Percentiles rank a stretch among this genome's conserved stretches.
These are phyloP conservation scores for Deilephila elpenor DNA, from an alignment of 2,888 invertebrate species.

Conservation along the genomic window DNA sequence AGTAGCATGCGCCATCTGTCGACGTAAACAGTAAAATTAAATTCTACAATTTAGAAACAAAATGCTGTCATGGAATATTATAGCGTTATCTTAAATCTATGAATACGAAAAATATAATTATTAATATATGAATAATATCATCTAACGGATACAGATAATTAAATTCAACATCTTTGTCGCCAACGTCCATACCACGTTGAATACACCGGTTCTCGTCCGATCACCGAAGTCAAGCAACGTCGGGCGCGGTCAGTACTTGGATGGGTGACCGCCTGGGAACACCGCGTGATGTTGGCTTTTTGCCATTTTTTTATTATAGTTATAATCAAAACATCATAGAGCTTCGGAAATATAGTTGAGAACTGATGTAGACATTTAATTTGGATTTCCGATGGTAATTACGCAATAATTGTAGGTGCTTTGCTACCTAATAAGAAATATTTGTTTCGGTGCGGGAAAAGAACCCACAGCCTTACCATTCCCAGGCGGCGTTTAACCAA, in stretches of 20 bases:
- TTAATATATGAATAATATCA: neutral
- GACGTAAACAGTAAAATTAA: neutral
- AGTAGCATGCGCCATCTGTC: constrained; percentile 86
- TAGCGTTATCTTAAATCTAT: neutral
- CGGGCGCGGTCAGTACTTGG: constrained; percentile 76
- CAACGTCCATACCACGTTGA: constrained; percentile 59
- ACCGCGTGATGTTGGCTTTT: constrained; percentile 57
- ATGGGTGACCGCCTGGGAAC: constrained; percentile 77
- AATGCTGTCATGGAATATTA: no score
- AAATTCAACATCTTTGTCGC: neutral
- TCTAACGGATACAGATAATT: neutral
- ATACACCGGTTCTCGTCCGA: constrained; percentile 76
- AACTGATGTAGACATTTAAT: no score
- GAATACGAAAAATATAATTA: neutral
- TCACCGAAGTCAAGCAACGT: constrained; percentile 77
- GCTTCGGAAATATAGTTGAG: no score
- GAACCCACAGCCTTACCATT: no score
- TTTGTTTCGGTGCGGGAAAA: no score
- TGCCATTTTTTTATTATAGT: constrained; percentile 21
- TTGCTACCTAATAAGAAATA: no score
- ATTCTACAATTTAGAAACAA: no score
- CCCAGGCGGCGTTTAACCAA: no score
- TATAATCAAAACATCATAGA: no score
- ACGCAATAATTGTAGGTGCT: no score
- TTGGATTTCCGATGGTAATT: no score